Evolutionary conservation across 1,140 invertebrate species (phyloP), one percentile per base, ranked within the genome.

Genomic region (Oedothorax gibbosus): DNA sequence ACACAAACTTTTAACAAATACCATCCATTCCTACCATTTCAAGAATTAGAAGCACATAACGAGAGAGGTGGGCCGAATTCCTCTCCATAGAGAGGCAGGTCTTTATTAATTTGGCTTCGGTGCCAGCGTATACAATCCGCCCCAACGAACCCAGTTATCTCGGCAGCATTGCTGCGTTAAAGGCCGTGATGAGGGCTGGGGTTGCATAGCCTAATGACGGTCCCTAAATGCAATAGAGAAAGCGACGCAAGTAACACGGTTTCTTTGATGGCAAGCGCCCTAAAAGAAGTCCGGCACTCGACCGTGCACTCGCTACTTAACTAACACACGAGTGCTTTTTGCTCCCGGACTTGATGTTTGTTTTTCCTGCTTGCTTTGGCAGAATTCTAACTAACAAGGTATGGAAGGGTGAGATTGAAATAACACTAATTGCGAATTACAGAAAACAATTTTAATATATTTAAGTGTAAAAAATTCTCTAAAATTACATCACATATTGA

Each of bases 251-350:
- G 54, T 72, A 81, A 81, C 79, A 81, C 68, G 66, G 66, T 79
- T 81, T 81, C 79, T 81, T 81, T 72, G 79, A 72, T 66, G 68
- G 51, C 68, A 79, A 79, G 35, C 64, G 51, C 35, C 35, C 69
- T 81, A 81, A 81, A 81, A 81, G 35, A 5, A 35, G 79, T 51
- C 54, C 57, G 35, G 56, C 79, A 72, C 9, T 71, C 66, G 68
- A 72, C 66, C 79, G 54, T 81, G 50, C 79, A 81, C 62, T 56
- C 79, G 49, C 79, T 71, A 81, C 79, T 81, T 71, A 81, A 81
- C 79, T 81, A 71, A 81, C 68, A 81, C 66, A 81, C 72, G 79
- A 81, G 79, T 81, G 68, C 79, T 81, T 81, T 81, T 60, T 35
- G 35, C 35, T 57, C 68, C 21, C 77, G 21, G 66, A 71, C 69